A percentile compares a stretch with the other conserved stretches of the same genome.
phyloP scores from a whole-genome alignment of 1,140 invertebrate genomes.

The Polyergus mexicanus region DNA sequence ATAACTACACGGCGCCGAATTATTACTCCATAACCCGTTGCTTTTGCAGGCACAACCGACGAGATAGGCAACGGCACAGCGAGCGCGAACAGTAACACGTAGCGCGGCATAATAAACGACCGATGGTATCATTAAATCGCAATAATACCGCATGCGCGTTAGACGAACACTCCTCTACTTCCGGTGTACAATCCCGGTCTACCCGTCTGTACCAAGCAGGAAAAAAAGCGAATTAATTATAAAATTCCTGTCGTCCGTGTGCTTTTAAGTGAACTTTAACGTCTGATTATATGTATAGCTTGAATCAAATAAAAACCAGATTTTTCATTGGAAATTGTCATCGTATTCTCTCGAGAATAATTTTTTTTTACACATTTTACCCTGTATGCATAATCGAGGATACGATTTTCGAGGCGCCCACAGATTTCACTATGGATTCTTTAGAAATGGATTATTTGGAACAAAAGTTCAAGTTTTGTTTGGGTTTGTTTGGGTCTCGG shows the following conservation, averaged over 20 bases:
- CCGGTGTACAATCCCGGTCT: background rate
- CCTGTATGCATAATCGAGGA: background rate
- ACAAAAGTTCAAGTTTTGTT: too few species aligned
- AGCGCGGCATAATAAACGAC: constrained; percentile 68
- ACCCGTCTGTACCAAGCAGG: background rate
- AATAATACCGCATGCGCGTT: constrained; percentile 50
- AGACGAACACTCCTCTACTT: constrained; percentile 25
- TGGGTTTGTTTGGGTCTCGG: too few species aligned
- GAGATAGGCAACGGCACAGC: constrained; percentile 61
- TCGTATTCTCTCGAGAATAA: background rate
- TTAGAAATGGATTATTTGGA: too few species aligned
- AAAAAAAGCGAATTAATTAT: constrained; percentile 33
- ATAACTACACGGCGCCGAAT: constrained; percentile 46
- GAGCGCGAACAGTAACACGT: constrained; percentile 64
- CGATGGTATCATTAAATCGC: constrained; percentile 52
- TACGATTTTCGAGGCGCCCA: too few species aligned
- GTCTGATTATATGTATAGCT: background rate
- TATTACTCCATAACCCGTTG: constrained; percentile 74
- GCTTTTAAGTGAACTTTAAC: constrained; percentile 25
- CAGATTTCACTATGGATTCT: too few species aligned
- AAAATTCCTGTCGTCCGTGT: background rate
- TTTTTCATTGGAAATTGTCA: constrained; percentile 17
- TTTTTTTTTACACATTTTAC: constrained; percentile 12
- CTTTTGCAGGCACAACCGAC: constrained; percentile 65
- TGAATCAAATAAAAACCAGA: background rate